These are phyloP conservation scores for Illadopsis cleaveri DNA, from an alignment of 2,113 vertebrate species.

Conservation along the genomic window DNA sequence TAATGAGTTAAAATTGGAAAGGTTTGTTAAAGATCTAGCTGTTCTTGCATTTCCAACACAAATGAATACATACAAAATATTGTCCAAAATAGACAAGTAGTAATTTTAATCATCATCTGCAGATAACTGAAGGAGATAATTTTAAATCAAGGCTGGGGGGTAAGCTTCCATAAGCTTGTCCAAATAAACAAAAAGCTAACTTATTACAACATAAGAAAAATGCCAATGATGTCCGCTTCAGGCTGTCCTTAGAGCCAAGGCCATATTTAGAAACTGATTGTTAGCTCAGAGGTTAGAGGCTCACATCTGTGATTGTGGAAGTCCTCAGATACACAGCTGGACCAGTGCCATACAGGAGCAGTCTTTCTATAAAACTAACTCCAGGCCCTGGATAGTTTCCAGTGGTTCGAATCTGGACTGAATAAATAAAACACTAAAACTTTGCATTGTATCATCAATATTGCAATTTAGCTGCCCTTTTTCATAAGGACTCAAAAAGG, in stretches of 20 bases:
- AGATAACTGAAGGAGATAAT: background rate
- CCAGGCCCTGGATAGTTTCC: background rate
- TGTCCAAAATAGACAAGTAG: background rate
- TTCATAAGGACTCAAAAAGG: background rate
- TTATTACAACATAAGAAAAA: background rate
- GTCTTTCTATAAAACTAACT: background rate
- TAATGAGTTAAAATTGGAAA: background rate
- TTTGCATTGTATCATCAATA: background rate
- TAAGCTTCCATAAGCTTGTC: background rate
- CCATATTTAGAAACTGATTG: background rate
- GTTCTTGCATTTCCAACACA: background rate
- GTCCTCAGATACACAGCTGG: background rate
- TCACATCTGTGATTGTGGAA: background rate
- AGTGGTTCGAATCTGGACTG: fast-evolving
- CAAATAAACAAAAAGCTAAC: background rate
- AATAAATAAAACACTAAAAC: background rate
- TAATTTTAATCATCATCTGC: background rate
- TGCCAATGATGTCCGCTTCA: fast-evolving
- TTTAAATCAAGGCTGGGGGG: background rate
- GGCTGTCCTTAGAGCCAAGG: background rate
- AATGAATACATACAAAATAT: background rate
- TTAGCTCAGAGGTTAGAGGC: background rate
- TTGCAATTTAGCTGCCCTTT: background rate
- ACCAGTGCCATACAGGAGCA: background rate
- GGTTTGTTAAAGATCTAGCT: background rate